Conservation (phyloP, 2,888 invertebrate genomes). For the Caenorhabditis sp. region DNA sequence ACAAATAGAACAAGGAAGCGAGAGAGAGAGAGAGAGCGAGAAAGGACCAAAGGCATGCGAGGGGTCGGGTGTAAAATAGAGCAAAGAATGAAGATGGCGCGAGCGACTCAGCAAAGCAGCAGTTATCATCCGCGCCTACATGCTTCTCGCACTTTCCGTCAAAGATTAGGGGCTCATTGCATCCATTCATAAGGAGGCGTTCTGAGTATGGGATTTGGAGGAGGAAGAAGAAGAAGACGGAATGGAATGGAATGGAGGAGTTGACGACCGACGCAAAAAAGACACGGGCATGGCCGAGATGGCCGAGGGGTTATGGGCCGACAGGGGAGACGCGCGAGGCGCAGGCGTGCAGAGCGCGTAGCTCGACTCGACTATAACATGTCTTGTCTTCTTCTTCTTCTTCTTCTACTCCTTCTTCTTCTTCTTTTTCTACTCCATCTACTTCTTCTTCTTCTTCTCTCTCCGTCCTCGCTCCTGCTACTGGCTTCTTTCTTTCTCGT, state of each 20-base stretch:
- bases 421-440: neutral
- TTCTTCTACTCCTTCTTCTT: conserved; percentile 11
- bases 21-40: conserved; percentile 13
- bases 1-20: conserved; percentile 49
- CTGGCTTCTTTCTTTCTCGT: conserved; percentile 30
- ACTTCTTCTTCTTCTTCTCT: neutral
- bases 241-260: conserved; percentile 45
- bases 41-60: conserved; percentile 2
- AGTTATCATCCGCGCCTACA: conserved; percentile 28
- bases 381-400: conserved; percentile 21
- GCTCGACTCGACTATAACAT: conserved; percentile 45
- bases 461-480: too few species aligned
- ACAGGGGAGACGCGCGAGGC: conserved; percentile 25
- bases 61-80: conserved; percentile 40
- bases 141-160: too few species aligned
- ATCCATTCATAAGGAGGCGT: neutral
- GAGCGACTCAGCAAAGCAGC: too few species aligned
- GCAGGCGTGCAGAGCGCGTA: conserved; percentile 36
- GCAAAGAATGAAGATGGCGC: conserved; percentile 41
- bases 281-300: conserved; percentile 13
- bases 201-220: neutral
- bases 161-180: neutral
- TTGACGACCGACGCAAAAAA: conserved; percentile 36
- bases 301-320: conserved; percentile 32
- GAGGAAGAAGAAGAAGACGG: conserved; percentile 17